phyloP scores from a whole-genome alignment of 2,888 invertebrate genomes.

The Pristionchus entomophagus region DNA sequence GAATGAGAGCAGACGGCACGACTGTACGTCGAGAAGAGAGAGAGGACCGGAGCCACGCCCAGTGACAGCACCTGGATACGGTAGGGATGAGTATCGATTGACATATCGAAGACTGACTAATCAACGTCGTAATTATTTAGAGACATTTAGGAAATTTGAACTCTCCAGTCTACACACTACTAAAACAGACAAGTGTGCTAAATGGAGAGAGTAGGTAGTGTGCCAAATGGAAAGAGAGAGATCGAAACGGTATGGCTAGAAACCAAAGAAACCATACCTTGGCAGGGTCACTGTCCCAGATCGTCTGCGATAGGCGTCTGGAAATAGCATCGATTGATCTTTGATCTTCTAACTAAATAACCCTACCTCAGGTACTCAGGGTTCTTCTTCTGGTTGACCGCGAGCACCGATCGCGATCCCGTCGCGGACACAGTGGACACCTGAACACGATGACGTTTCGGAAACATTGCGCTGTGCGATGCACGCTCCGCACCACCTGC shows the following conservation, averaged over 20 bases:
- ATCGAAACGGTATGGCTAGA: neutral
- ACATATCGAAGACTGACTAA: neutral
- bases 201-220: no score
- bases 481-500: neutral
- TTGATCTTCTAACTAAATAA: neutral
- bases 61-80: conserved; percentile 15
- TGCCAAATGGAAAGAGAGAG: no score
- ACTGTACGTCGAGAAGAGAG: conserved; percentile 16
- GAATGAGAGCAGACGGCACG: conserved; percentile 36
- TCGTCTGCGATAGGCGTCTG: conserved; percentile 31
- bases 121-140: neutral
- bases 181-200: neutral
- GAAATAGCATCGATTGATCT: neutral
- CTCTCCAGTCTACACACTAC: neutral
- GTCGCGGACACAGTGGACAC: conserved; percentile 19
- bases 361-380: conserved; percentile 20
- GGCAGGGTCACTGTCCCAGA: conserved; percentile 15
- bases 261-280: neutral
- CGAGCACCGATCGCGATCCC: conserved; percentile 35
- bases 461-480: neutral
- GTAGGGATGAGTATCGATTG: neutral
- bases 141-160: neutral
- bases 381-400: conserved; percentile 26
- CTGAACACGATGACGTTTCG: neutral
- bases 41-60: conserved; percentile 22